A percentile compares a stretch with the other conserved stretches of the same genome.
Conservation (phyloP, 2,113 vertebrate species). For the Sinocyclocheilus rhinocerous region DNA sequence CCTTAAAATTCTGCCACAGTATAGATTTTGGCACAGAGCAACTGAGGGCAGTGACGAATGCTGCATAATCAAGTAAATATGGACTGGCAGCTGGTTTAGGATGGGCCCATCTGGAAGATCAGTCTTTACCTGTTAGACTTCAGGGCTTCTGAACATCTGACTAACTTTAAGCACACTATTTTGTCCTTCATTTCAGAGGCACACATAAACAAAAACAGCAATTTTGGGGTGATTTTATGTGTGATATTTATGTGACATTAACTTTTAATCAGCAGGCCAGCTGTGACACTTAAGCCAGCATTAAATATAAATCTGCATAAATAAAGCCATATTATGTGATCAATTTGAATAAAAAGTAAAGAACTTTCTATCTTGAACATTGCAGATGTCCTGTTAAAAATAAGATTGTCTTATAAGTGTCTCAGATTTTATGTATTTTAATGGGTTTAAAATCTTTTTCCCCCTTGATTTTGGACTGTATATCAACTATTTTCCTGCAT, state of each 20-base stretch:
- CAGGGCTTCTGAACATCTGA: slow-evolving; percentile 60
- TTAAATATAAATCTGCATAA: background rate
- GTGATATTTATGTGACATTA: background rate
- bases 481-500: background rate
- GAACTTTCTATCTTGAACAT: background rate
- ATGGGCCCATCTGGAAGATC: slow-evolving; percentile 64
- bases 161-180: slow-evolving; percentile 35
- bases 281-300: background rate
- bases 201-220: background rate
- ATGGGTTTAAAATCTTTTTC: background rate
- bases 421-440: background rate
- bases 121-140: slow-evolving; percentile 56
- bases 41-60: slow-evolving; percentile 9
- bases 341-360: background rate
- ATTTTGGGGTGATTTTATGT: background rate
- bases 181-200: slow-evolving; percentile 4
- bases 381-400: too few species aligned
- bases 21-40: background rate
- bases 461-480: background rate
- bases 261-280: slow-evolving; percentile 2
- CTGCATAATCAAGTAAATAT: slow-evolving; percentile 13
- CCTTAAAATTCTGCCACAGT: background rate
- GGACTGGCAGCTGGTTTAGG: slow-evolving; percentile 40
- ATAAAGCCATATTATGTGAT: background rate
- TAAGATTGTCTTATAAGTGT: too few species aligned